Conservation (phyloP, 2,113 vertebrate species). For the Eptesicus fuscus region DNA sequence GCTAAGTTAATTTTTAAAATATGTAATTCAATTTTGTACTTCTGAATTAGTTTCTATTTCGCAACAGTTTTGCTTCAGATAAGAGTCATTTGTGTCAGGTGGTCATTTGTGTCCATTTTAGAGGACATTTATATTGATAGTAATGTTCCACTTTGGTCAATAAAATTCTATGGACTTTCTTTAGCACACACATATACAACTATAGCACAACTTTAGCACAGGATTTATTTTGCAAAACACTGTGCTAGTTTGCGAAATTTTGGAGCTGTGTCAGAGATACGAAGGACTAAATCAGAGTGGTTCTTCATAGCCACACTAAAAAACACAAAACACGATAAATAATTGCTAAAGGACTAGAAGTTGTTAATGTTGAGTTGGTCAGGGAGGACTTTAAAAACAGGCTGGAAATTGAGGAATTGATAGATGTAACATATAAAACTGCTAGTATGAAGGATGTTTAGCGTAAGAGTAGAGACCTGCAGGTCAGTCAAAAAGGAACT, state of each 20-base stretch:
- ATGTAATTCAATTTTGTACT: not conserved
- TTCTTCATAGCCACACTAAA: not conserved
- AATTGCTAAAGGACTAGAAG: not conserved
- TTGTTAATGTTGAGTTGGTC: not conserved
- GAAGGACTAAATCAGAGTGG: not conserved
- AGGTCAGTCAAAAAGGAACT: not conserved
- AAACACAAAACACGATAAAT: not conserved
- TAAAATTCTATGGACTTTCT: not conserved
- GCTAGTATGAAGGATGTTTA: not conserved
- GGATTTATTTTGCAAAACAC: not conserved
- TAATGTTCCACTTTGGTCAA: not conserved
- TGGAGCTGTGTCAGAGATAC: not conserved
- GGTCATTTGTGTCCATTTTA: not conserved
- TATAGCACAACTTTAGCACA: not conserved
- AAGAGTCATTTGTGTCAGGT: not conserved
- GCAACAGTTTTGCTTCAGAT: not conserved
- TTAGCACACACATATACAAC: not conserved
- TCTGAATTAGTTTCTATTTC: not conserved
- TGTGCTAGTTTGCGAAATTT: not conserved
- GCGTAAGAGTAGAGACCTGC: not conserved
- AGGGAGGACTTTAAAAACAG: not conserved
- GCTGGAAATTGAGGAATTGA: not conserved
- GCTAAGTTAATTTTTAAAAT: not conserved
- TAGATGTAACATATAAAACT: not conserved
- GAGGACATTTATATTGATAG: not conserved